Conservation (phyloP, 2,888 invertebrate genomes). For the Adelphocoris suturalis region DNA sequence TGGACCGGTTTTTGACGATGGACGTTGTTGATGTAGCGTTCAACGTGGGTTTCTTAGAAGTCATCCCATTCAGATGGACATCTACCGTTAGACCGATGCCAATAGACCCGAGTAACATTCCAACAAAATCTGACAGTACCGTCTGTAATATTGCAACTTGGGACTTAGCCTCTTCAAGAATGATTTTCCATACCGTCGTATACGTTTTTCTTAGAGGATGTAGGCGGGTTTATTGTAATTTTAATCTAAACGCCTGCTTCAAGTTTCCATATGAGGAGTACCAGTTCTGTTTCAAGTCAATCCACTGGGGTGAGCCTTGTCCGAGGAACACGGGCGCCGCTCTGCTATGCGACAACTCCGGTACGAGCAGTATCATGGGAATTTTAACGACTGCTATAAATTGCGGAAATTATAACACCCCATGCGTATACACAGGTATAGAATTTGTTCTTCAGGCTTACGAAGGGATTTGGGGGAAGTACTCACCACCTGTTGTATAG, state of each 20-base stretch:
- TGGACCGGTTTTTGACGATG: no score
- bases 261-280: not conserved
- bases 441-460: not conserved
- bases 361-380: not conserved
- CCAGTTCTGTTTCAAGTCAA: not conserved
- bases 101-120: no score
- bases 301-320: not conserved
- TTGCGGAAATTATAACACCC: not conserved
- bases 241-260: not conserved
- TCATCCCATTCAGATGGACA: not conserved
- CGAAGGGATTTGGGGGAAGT: not conserved
- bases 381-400: not conserved
- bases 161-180: not conserved
- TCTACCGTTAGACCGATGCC: not conserved
- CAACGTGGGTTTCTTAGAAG: not conserved
- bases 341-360: not conserved
- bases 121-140: no score
- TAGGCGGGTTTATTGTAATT: not conserved
- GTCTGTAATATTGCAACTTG: not conserved
- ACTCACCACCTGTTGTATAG: not conserved
- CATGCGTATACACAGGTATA: not conserved
- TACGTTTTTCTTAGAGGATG: not conserved
- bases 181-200: not conserved
- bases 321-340: not conserved
- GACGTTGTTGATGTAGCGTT: not conserved